Base-by-base conservation (phyloP, 2,888 invertebrate genomes). In the Melipona bicolor region DNA sequence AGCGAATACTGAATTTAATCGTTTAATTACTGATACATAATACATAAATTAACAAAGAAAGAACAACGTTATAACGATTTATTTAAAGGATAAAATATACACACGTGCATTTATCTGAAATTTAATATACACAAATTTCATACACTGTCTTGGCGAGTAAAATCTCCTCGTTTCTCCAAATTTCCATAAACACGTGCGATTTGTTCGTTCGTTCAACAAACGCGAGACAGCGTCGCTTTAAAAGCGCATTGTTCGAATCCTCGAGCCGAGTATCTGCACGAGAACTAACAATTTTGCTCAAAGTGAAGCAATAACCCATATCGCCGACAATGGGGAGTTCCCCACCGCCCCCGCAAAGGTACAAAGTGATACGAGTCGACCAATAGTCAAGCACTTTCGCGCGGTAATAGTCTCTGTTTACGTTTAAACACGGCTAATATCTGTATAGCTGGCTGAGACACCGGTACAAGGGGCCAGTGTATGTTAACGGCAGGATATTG, bases 401-500 rank as follows among this genome's bases (percentile, higher is more conserved):
- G 36, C 32, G 13, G 24, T 9, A 61, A 17, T 3, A 19, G 19
- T 27, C 24, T 21, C 24, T 21, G 27, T 65, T 59, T 17, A 27
- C 54, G 27, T n/a, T 71, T 49, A 50, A 49, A 32, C 64, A n/a
- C 52, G 36, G 15, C 24, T 71, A 80, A 71, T 80, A 71, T 49
- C 61, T 36, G 32, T 19, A 21, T 43, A 59, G 62, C 71, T n/a
- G 56, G 32, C 15, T 11, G 54, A 68, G 43, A 68, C 43, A 36
- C 36, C 9, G 43, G 19, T 43, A 43, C 24, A 24, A 2, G 68
- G 50, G 61, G 17, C 27, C 52, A 52, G 56, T n/a, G 36, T 17
- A 36, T 49, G 24, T 74, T 59, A n/a, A 61, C 67, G 43, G n/a
- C 80, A 82, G 81, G 77, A 81, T 83, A 83, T 83, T 81, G n/a